Evolutionary conservation across 92 coral and sea anemone genomes (phyloP), one percentile per base, ranked within the genome.

Genomic region (Siderastrea siderea): DNA sequence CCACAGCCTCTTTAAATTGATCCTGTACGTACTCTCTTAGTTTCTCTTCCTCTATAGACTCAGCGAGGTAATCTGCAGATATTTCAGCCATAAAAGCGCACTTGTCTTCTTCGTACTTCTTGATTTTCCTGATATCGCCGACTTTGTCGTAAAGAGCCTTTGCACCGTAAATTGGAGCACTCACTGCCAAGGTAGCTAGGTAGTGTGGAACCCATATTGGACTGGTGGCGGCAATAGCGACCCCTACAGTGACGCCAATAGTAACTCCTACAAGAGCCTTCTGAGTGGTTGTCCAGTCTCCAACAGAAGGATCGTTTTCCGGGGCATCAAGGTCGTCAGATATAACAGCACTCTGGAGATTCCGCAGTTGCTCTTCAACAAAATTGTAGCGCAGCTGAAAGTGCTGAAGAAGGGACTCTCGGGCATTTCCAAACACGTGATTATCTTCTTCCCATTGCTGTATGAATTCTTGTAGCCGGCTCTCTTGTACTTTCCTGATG

Each of bases 201-300:
- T n/a, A n/a, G n/a, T n/a, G n/a, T n/a, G n/a, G n/a, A n/a, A 86
- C 53, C 94, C 94, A 90, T 14, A 90, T 8, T 11, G 91, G 91
- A 46, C 47, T 52, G n/a, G n/a, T n/a, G n/a, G n/a, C n/a, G n/a
- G n/a, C n/a, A n/a, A n/a, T n/a, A n/a, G n/a, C n/a, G n/a, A n/a
- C n/a, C n/a, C n/a, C n/a, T n/a, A n/a, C n/a, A 0, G 90, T 78
- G 19, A 68, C 84, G 14, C 85, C 90, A 38, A 78, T 7, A 16
- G 70, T n/a, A 43, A 86, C 54, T 57, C 78, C 78, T 47, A 6
- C 70, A 7, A 46, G 67, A 13, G 44, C 8, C n/a, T 19, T n/a
- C n/a, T n/a, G n/a, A n/a, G n/a, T n/a, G n/a, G n/a, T n/a, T n/a
- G n/a, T n/a, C n/a, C n/a, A n/a, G n/a, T n/a, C n/a, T 49, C 0